Evolutionary conservation across 1,140 invertebrate species (phyloP).

Genomic region (Drosophila subobscura): DNA sequence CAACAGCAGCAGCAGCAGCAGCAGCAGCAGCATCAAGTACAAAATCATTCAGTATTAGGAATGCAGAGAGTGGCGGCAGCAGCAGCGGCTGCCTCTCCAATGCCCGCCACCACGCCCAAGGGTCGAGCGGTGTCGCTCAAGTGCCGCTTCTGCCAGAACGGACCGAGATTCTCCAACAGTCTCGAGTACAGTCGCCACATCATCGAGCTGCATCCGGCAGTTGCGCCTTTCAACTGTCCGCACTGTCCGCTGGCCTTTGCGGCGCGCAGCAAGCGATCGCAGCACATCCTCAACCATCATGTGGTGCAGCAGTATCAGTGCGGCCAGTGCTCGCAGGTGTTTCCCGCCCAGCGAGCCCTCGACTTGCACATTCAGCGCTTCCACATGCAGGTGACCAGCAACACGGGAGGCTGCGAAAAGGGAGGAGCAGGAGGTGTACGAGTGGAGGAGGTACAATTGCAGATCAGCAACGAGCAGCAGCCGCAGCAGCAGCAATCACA

Average conservation of each 20-base stretch:
- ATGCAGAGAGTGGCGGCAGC: conserved; percentile 42
- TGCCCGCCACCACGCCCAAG: conserved; percentile 41
- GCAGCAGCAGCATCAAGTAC: conserved; percentile 35
- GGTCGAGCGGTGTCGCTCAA: conserved; percentile 50
- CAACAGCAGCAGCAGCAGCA: conserved; percentile 14
- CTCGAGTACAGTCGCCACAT: conserved; percentile 77
- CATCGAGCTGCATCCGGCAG: conserved; percentile 73
- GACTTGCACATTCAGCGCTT: conserved; percentile 73
- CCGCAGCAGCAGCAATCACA: conserved; percentile 31
- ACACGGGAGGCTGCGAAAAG: background rate
- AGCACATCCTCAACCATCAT: conserved; percentile 71
- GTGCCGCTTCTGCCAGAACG: conserved; percentile 78
- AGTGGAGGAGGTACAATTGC: conserved; percentile 72
- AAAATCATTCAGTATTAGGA: conserved; percentile 64
- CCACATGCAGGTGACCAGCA: conserved; percentile 39
- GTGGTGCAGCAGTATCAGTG: conserved; percentile 75
- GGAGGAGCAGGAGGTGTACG: conserved; percentile 41
- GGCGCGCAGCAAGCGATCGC: conserved; percentile 65
- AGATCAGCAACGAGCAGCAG: conserved; percentile 40
- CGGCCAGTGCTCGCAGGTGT: conserved; percentile 73
- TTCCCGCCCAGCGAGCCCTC: conserved; percentile 70
- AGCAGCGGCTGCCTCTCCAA: conserved; percentile 51
- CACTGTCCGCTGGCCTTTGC: conserved; percentile 70
- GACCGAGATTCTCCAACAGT: conserved; percentile 74
- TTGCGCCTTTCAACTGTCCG: conserved; percentile 73